phyloP scores from a whole-genome alignment of 2,113 vertebrate genomes.

The Plestiodon gilberti region DNA sequence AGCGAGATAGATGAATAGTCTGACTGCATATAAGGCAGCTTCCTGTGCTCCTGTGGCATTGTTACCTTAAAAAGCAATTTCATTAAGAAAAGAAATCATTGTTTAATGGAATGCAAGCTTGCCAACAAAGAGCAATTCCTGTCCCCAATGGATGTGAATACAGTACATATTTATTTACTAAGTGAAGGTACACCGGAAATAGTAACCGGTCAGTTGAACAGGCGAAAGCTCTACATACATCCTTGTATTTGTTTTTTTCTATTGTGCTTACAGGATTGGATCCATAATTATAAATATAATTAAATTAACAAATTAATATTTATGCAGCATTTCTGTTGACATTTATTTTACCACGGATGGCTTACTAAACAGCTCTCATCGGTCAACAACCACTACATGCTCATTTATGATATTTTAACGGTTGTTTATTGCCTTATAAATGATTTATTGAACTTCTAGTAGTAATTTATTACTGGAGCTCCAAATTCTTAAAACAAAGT shows the following conservation, averaged over 20 bases:
- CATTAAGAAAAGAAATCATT: not conserved
- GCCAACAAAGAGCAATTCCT: not conserved
- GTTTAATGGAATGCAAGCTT: not conserved
- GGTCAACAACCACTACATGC: slow-evolving; percentile 33
- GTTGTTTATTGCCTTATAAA: slow-evolving; percentile 63
- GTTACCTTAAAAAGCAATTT: not conserved
- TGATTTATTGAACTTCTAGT: slow-evolving; percentile 50
- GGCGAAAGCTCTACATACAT: not conserved
- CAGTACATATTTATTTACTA: not conserved
- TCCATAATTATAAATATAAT: slow-evolving; percentile 44
- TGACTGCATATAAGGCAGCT: no score
- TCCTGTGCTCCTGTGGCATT: no score
- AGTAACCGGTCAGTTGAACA: not conserved
- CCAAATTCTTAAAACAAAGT: slow-evolving; percentile 27
- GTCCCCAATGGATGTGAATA: not conserved
- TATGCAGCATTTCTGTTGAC: slow-evolving; percentile 50
- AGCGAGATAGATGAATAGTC: no score
- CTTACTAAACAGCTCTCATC: slow-evolving; percentile 59
- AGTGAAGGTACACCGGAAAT: not conserved
- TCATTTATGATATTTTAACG: slow-evolving; percentile 38
- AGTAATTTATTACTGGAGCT: slow-evolving; percentile 42
- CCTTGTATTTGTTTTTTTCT: slow-evolving; percentile 3
- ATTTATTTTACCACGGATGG: slow-evolving; percentile 63
- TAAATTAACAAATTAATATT: slow-evolving; percentile 49
- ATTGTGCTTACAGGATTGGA: slow-evolving; percentile 48